Conservation (phyloP, 35 echinoderm and acorn worm genomes). For the Chiridota heheva region DNA sequence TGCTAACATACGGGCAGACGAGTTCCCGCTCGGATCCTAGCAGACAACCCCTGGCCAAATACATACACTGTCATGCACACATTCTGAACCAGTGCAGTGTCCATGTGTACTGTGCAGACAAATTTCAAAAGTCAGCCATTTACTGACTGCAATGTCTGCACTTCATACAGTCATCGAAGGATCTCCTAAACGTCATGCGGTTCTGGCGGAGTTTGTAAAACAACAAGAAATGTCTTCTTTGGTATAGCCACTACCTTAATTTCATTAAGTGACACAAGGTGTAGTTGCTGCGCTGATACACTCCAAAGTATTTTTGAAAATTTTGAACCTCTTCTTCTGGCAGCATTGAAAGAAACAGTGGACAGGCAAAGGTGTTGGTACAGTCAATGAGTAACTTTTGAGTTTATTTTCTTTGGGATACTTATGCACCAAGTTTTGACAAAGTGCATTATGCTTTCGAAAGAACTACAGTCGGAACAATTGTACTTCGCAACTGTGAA, state of each 20-base stretch:
- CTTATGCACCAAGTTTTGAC: conserved; percentile 15
- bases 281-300: conserved; percentile 39
- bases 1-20: too few species aligned
- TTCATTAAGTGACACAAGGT: conserved; percentile 40
- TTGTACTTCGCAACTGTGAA: conserved; percentile 31
- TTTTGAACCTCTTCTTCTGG: conserved; percentile 36
- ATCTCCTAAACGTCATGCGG: conserved; percentile 24
- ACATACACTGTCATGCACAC: too few species aligned
- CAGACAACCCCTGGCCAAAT: too few species aligned
- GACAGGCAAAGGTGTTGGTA: conserved; percentile 13
- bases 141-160: conserved; percentile 41
- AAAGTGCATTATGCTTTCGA: conserved; percentile 25
- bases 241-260: conserved; percentile 6
- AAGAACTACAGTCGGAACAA: conserved; percentile 23
- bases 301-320: conserved; percentile 36
- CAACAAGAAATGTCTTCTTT: background rate
- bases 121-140: conserved; percentile 9
- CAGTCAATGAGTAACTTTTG: conserved; percentile 24
- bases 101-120: too few species aligned
- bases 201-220: conserved; percentile 22
- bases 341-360: conserved; percentile 28
- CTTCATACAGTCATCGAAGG: conserved; percentile 24
- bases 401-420: conserved; percentile 26
- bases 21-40: too few species aligned
- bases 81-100: too few species aligned